Evolutionary conservation across 2,797 vertebrate species (phyloP), one percentile per base, ranked within the genome.

Genomic region (Myripristis jacobus): DNA sequence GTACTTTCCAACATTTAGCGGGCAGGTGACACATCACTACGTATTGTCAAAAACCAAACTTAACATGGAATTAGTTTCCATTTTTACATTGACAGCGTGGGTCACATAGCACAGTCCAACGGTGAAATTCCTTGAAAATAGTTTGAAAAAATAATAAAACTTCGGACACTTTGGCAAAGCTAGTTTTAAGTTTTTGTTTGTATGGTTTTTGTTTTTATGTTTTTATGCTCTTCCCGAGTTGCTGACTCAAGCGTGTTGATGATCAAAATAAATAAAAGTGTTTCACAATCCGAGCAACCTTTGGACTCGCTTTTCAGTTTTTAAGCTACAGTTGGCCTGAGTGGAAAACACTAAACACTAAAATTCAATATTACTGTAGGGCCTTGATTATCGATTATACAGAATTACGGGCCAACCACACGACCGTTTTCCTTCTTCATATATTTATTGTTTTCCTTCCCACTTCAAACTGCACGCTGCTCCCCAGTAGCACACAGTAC

Each of bases 241-340:
- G 59, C 68, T 52, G n/a, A 50, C 15, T 29, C 15, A 9, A 5
- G 34, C 21, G 57, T 36, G 41, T 43, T 76, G 63, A 77, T 80
- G 74, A 69, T 79, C 47, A 54, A 76, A 78, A 74, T 75, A 16
- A n/a, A n/a, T n/a, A n/a, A n/a, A 79, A 71, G 55, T 79, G 84
- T 69, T 76, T 78, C 69, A 79, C 9, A 52, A 53, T 60, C 43
- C 73, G 65, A 51, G 65, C 55, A 66, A 72, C 31, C n/a, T 63
- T 69, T 77, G 70, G 36, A 8, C 66, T 79, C 70, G 53, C 43
- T 44, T 13, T 12, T 31, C 29, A 4, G 8, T 1, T 8, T 31
- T 31, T 2, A 31, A 4, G 29, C 4, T 31, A 8, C 8, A 31
- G 47, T 51, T 67, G 36, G 46, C 51, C 66, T 24, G 34, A 43